Percentiles rank a stretch among this genome's conserved stretches.
Evolutionary conservation across 2,797 vertebrate genomes (phyloP).

Genomic region (Brachymystax lenok): DNA sequence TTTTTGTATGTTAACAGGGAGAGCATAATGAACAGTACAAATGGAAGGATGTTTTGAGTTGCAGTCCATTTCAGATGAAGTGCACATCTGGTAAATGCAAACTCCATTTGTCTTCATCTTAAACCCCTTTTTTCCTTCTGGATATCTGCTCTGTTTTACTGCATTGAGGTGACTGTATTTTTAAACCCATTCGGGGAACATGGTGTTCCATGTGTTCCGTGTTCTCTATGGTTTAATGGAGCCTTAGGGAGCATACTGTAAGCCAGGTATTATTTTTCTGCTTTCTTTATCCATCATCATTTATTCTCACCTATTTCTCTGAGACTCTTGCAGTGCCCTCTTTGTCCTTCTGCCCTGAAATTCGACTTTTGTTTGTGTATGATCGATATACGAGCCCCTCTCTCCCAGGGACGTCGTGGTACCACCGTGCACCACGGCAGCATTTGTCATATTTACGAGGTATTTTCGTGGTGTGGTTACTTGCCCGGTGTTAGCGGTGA

Average conservation of each 20-base stretch:
- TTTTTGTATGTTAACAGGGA: slow-evolving; percentile 59
- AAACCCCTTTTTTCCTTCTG: neutral
- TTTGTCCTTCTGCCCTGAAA: slow-evolving; percentile 11
- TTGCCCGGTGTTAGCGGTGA: slow-evolving; percentile 45
- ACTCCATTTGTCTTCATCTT: neutral
- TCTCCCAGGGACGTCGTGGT: slow-evolving; percentile 27
- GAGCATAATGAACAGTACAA: slow-evolving; percentile 27
- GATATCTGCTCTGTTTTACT: neutral
- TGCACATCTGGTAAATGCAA: neutral
- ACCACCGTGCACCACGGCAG: slow-evolving; percentile 39
- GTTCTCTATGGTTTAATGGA: neutral
- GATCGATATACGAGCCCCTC: slow-evolving; percentile 60
- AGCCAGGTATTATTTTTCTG: too few species aligned
- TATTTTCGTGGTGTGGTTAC: slow-evolving; percentile 60
- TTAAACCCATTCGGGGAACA: too few species aligned
- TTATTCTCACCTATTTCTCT: neutral
- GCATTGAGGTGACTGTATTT: neutral
- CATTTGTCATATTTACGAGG: slow-evolving; percentile 71
- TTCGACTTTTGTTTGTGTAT: slow-evolving; percentile 65
- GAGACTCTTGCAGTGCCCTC: neutral
- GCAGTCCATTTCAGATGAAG: neutral
- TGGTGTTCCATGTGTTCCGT: neutral
- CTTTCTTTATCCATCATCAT: too few species aligned
- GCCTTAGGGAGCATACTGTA: too few species aligned
- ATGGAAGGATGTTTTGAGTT: neutral